Percentiles rank a stretch among this genome's conserved stretches.
Evolutionary conservation across 2,888 invertebrate species (phyloP).

Genomic region (Eutolmus rufibarbis): DNA sequence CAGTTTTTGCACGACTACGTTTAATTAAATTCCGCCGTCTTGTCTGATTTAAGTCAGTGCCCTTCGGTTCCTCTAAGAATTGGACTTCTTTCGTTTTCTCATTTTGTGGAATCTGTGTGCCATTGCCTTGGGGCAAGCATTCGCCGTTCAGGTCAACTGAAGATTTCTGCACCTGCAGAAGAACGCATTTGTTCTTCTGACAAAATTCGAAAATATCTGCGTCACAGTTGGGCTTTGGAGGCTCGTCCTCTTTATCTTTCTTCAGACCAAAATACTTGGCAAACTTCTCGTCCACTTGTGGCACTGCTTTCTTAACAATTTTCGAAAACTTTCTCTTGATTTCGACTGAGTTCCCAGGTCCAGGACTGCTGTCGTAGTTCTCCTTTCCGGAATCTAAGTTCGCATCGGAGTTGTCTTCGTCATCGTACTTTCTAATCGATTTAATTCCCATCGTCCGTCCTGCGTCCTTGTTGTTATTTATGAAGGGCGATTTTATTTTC

Average conservation of each 20-base stretch:
- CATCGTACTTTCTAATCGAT: constrained; percentile 45
- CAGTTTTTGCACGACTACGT: constrained; percentile 55
- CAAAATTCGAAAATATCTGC: neutral
- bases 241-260: constrained; percentile 10
- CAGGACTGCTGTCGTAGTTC: constrained; percentile 52
- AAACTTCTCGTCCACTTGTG: constrained; percentile 52
- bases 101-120: neutral
- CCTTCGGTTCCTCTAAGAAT: neutral
- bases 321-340: constrained; percentile 16
- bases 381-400: constrained; percentile 59
- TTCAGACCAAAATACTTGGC: constrained; percentile 59
- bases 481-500: constrained; percentile 60
- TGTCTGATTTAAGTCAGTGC: constrained; percentile 27
- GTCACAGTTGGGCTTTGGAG: neutral
- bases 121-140: neutral
- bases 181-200: constrained; percentile 10
- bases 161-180: constrained; percentile 33
- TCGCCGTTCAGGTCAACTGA: neutral
- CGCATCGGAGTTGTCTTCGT: constrained; percentile 42
- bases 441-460: constrained; percentile 45
- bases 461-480: constrained; percentile 53
- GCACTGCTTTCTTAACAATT: neutral
- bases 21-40: constrained; percentile 55
- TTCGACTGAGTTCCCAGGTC: neutral
- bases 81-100: neutral